phyloP scores from a whole-genome alignment of 2,113 vertebrate genomes.

The Engystomops pustulosus region DNA sequence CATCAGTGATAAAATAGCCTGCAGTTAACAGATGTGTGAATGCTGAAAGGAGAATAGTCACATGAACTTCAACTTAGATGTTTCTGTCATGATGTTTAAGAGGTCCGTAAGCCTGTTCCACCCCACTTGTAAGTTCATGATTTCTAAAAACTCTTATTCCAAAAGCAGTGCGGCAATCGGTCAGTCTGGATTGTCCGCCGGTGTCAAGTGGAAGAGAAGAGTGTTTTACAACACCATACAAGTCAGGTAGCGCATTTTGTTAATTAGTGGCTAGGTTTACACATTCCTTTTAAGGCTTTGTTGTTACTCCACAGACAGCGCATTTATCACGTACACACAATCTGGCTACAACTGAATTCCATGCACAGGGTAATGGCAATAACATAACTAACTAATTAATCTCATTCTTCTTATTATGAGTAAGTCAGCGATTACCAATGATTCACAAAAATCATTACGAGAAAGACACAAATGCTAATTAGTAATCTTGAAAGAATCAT shows the following conservation, averaged over 20 bases:
- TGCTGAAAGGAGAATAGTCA: too few relatives aligned
- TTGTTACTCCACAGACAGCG: slow-evolving; percentile 4
- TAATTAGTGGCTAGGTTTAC: slow-evolving; percentile 38
- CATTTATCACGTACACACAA: slow-evolving; percentile 22
- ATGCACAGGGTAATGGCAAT: slow-evolving; percentile 2
- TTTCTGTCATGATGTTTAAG: too few relatives aligned
- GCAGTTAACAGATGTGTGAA: too few relatives aligned
- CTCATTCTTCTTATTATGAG: not conserved
- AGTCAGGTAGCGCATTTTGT: not conserved
- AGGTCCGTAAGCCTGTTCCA: too few relatives aligned
- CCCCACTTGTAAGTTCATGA: too few relatives aligned
- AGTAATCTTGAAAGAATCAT: too few relatives aligned
- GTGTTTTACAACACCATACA: not conserved
- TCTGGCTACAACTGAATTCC: slow-evolving; percentile 25
- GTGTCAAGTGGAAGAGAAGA: slow-evolving; percentile 8
- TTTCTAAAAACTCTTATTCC: too few relatives aligned
- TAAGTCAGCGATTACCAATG: slow-evolving; percentile 1
- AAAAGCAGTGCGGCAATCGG: too few relatives aligned
- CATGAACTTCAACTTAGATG: too few relatives aligned
- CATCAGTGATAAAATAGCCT: too few relatives aligned
- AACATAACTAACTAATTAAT: slow-evolving; percentile 27
- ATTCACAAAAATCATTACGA: not conserved
- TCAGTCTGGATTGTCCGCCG: too few relatives aligned
- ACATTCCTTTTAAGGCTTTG: slow-evolving; percentile 31
- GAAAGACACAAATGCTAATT: not conserved